phyloP scores from a whole-genome alignment of 2,113 vertebrate genomes.

The Xiphophorus couchianus region DNA sequence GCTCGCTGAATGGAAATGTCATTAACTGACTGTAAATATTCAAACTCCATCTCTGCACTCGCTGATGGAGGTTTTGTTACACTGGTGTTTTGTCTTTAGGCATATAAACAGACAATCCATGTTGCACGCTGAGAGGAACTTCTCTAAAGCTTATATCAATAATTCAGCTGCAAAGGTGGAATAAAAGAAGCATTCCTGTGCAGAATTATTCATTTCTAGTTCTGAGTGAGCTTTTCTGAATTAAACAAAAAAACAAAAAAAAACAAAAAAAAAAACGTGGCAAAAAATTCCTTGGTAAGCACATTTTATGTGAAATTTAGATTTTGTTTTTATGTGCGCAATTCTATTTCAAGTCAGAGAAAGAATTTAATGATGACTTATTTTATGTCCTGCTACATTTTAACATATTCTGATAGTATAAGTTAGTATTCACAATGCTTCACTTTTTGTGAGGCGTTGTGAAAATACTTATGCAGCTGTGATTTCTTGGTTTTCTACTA shows the following conservation, averaged over 20 bases:
- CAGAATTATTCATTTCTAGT: slow-evolving; percentile 67
- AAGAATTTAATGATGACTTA: slow-evolving; percentile 27
- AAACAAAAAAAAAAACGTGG: too few relatives aligned
- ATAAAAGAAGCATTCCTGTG: slow-evolving; percentile 34
- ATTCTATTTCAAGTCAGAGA: slow-evolving; percentile 22
- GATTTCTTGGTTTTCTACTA: too few relatives aligned
- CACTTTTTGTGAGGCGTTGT: too few relatives aligned
- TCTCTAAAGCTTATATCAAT: slow-evolving; percentile 69
- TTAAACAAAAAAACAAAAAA: slow-evolving; percentile 43
- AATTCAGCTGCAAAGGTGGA: slow-evolving; percentile 68
- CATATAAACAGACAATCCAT: slow-evolving; percentile 68
- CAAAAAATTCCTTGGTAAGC: slow-evolving; percentile 32
- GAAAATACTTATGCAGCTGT: too few relatives aligned
- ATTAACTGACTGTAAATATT: slow-evolving; percentile 80
- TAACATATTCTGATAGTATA: background rate
- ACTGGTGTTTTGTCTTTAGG: slow-evolving; percentile 77
- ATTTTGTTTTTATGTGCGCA: slow-evolving; percentile 6
- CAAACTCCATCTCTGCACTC: slow-evolving; percentile 67
- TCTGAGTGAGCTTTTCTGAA: slow-evolving; percentile 55
- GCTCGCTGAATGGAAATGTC: slow-evolving; percentile 80
- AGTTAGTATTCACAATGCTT: too few relatives aligned
- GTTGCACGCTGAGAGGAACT: slow-evolving; percentile 39
- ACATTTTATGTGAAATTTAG: slow-evolving; percentile 26
- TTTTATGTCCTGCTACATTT: slow-evolving; percentile 31
- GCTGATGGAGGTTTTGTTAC: slow-evolving; percentile 68